phyloP scores from a whole-genome alignment of 1,140 invertebrate genomes.

The Hylaeus anthracinus region DNA sequence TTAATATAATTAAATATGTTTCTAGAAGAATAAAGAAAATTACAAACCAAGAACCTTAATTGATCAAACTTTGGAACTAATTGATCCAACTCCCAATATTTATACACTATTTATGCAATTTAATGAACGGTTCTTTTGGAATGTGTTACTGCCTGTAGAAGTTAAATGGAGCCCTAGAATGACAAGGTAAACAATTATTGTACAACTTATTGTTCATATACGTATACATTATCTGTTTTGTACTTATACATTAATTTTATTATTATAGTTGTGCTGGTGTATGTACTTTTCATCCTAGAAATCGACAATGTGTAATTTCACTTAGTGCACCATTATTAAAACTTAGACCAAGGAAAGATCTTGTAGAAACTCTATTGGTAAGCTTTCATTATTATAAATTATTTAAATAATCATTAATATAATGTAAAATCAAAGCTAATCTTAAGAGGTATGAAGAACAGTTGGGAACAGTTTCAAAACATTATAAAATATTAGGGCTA shows the following conservation, averaged over 20 bases:
- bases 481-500: constrained; percentile 19
- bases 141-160: constrained; percentile 87
- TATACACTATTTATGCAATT: constrained; percentile 92
- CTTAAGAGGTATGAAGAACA: too few relatives aligned
- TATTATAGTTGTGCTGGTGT: constrained; percentile 88
- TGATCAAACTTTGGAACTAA: constrained; percentile 88
- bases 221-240: not conserved
- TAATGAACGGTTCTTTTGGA: constrained; percentile 93
- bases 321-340: constrained; percentile 95
- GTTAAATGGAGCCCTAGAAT: constrained; percentile 97
- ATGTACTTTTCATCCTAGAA: constrained; percentile 89
- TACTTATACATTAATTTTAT: constrained; percentile 18
- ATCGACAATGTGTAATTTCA: constrained; percentile 90
- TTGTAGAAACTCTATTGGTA: constrained; percentile 96
- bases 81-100: constrained; percentile 97
- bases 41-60: constrained; percentile 79
- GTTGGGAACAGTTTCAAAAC: too few relatives aligned
- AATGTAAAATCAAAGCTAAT: not conserved
- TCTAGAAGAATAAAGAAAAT: constrained; percentile 60
- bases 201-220: not conserved
- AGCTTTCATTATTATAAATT: constrained; percentile 40
- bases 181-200: constrained; percentile 86
- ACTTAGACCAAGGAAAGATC: constrained; percentile 94
- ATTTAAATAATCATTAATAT: not conserved
- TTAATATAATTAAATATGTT: constrained; percentile 19